Evolutionary conservation across 2,797 vertebrate genomes (phyloP), one percentile per base, ranked within the genome.

Genomic region (Corythornis leucogaster): DNA sequence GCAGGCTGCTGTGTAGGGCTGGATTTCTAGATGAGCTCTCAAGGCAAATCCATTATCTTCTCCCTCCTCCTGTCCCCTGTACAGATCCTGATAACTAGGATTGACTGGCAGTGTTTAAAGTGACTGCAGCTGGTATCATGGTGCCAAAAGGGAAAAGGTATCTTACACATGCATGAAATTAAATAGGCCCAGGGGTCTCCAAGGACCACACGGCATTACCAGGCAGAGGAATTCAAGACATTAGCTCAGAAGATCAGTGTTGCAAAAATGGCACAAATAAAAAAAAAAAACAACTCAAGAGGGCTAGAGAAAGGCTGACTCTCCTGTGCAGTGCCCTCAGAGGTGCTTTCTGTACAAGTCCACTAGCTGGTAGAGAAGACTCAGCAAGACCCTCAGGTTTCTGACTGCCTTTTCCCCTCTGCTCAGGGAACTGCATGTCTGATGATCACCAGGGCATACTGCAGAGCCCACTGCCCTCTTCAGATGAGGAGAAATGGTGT

Each of bases 31-130:
- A 96, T 96, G 87, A 93, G 64, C 54, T 95, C 95, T 95, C 90
- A 54, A 96, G 96, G 94, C 80, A 96, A 95, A 97, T 95, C 80
- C 80, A 95, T 95, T 97, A 95, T 94, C 85, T 93, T 81, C 85
- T 95, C 35, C 80, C 62, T 93, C 76, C 84, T 88, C 87, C 58
- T 89, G 54, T 94, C 87, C 88, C 89, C 92, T 87, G 62, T 18
- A 88, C 55, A 92, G 51, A 93, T 95, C 80, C 95, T 90, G 87
- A 92, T 94, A 97, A 90, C 53, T 78, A 85, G 90, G 87, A 92
- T 87, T 94, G 83, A 95, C 90, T 93, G 81, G 85, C 88, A 95
- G 77, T 89, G 90, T 96, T 87, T 83, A 92, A 95, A 96, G 86
- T 81, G 78, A 95, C 92, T 92, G 89, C 89, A 96, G 87, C 54